Base-by-base conservation (phyloP, 2,113 vertebrate genomes). In the Xiphophorus hellerii region DNA sequence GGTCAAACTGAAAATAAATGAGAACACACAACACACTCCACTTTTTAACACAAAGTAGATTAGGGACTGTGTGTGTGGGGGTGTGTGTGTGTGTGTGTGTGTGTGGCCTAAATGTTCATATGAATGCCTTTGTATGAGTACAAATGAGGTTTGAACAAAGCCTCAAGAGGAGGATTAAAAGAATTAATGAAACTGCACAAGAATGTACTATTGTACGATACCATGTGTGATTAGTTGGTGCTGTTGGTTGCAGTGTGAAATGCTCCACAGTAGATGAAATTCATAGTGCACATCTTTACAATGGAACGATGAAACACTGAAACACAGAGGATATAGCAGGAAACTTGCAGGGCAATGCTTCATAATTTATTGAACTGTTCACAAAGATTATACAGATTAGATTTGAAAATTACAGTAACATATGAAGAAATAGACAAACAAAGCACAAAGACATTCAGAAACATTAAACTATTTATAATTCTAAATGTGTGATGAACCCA, bases 121-220 rank as follows among this genome's bases (percentile, higher is more conserved):
- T 67, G 37, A 81, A 79, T 67, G 63, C 51, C 62, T 73, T 68
- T 73, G 79, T 78, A 48, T 77, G 74, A 70, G 76, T 62, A 80
- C 79, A 70, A 78, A 64, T 71, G 51, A 54, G 71, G 30, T 80
- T 73, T 61, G 48, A 77, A 85, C 87, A 78, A 77, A 82, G 87
- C 84, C 58, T 81, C 30, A 5, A 0, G 48, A 82, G 65, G 64
- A 68, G 71, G 82, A 81, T 80, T 82, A 84, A 39, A 68, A 31
- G 81, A 83, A 82, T 86, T 76, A 85, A 76, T 77, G 35, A 71
- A 78, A 78, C 27, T 22, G 17, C 7, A 85, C 74, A 88, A 86
- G 81, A 71, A 64, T 4, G 63, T 70, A 84, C 84, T 88, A 84
- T 82, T 84, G 28, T 0, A 11, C 61, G 58, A 82, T 64, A 80